Percentiles rank a stretch among this genome's conserved stretches.
Conservation (phyloP, 2,888 invertebrate genomes). For the Drosophila nr. fundita region DNA sequence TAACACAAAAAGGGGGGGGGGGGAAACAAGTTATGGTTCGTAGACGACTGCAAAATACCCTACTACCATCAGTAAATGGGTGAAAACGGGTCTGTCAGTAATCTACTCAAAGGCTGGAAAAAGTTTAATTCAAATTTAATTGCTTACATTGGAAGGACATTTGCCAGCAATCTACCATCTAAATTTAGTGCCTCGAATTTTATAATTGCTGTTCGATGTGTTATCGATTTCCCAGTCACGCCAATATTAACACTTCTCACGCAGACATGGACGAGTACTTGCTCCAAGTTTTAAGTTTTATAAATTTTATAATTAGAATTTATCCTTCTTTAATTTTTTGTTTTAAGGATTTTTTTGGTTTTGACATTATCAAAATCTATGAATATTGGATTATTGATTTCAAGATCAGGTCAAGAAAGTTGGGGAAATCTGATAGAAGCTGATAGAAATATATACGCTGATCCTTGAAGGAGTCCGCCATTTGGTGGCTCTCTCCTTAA, state of each 20-base stretch:
- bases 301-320: neutral
- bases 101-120: neutral
- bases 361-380: constrained; percentile 10
- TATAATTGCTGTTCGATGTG: neutral
- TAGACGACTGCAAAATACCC: neutral
- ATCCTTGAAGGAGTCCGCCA: neutral
- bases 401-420: constrained; percentile 27
- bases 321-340: neutral
- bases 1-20: neutral
- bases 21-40: neutral
- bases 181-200: neutral
- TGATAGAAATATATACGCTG: neutral
- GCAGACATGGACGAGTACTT: neutral
- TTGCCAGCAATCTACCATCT: neutral
- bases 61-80: neutral
- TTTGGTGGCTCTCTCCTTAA: neutral
- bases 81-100: neutral
- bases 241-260: neutral
- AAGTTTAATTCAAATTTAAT: neutral
- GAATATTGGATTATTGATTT: constrained; percentile 36
- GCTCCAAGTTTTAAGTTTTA: neutral
- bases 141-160: neutral
- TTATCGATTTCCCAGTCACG: neutral
- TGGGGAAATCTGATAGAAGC: neutral
- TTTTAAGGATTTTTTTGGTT: constrained; percentile 5